Evolutionary conservation across 2,113 vertebrate species (phyloP).

Genomic region (Xiphophorus maculatus): DNA sequence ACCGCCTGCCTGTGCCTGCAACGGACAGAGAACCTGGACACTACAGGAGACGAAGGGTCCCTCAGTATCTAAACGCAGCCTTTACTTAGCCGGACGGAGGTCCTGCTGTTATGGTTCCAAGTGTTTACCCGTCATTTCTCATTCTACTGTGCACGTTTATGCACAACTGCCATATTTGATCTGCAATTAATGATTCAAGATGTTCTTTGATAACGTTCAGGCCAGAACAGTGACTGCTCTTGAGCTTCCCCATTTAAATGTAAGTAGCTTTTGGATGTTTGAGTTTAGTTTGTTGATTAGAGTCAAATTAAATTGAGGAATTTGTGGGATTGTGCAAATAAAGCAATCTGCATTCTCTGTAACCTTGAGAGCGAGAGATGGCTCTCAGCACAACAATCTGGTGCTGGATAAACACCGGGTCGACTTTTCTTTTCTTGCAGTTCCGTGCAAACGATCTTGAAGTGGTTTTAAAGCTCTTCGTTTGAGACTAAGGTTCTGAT

Average conservation of each 20-base stretch:
- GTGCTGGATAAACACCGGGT: not conserved
- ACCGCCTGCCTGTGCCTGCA: slow-evolving; percentile 15
- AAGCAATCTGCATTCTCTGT: not conserved
- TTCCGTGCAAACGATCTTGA: slow-evolving; percentile 16
- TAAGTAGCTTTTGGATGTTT: slow-evolving; percentile 16
- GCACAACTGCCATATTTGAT: slow-evolving; percentile 27
- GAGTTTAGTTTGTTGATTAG: slow-evolving; percentile 25
- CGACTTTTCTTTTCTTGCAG: not conserved
- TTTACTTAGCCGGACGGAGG: slow-evolving; percentile 13
- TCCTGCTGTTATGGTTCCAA: slow-evolving; percentile 21
- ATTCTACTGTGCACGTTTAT: slow-evolving; percentile 47
- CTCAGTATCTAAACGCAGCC: slow-evolving; percentile 31
- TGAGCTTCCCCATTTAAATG: not conserved
- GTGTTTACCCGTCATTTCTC: slow-evolving; percentile 44
- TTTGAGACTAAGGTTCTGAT: slow-evolving; percentile 32
- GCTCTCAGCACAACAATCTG: not conserved
- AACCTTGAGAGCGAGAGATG: not conserved
- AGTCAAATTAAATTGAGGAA: not conserved
- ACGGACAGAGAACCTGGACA: slow-evolving; percentile 33
- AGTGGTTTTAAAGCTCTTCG: slow-evolving; percentile 34
- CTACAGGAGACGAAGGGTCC: slow-evolving; percentile 32
- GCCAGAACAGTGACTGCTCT: not conserved
- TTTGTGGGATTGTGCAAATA: slow-evolving; percentile 67
- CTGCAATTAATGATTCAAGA: slow-evolving; percentile 17
- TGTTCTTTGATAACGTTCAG: not conserved